Percentiles rank a stretch among this genome's conserved stretches.
Evolutionary conservation across 2,797 vertebrate genomes (phyloP).

Genomic region (Echeneis naucrates): DNA sequence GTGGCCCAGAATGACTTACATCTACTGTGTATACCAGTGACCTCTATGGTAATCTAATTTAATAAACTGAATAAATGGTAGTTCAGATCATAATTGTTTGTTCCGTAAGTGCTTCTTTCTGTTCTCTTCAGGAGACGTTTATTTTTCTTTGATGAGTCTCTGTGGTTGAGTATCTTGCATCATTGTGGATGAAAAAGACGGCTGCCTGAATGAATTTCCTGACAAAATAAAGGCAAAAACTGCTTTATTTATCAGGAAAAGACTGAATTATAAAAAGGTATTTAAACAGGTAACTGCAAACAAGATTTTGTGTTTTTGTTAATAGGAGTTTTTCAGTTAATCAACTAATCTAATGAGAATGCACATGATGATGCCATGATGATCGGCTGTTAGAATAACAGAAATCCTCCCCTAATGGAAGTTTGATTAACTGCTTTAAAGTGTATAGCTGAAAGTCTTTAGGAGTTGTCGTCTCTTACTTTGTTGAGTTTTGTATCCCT

Average conservation of each 20-base stretch:
- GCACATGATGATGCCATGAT: too few species aligned
- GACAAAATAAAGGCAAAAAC: neutral
- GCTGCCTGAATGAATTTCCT: neutral
- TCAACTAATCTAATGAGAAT: too few species aligned
- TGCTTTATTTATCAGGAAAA: neutral
- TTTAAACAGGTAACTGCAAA: neutral
- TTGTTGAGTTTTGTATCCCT: too few species aligned
- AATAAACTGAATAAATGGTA: neutral
- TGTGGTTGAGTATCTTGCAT: slow-evolving; percentile 28
- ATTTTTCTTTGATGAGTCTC: neutral
- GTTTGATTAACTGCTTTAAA: too few species aligned
- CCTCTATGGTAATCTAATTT: neutral
- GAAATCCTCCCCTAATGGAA: too few species aligned
- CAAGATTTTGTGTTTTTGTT: neutral
- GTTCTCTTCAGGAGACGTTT: neutral
- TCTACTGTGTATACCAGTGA: neutral
- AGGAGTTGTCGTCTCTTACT: too few species aligned
- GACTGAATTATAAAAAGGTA: neutral
- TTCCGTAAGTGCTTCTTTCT: neutral
- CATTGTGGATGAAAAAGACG: slow-evolving; percentile 54
- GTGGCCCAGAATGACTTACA: neutral
- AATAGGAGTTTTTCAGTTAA: neutral
- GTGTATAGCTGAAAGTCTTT: too few species aligned
- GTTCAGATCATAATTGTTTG: neutral
- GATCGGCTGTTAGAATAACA: too few species aligned